Base-by-base conservation (phyloP, 2,797 vertebrate genomes). In the Oryzias dopingdopingensis region DNA sequence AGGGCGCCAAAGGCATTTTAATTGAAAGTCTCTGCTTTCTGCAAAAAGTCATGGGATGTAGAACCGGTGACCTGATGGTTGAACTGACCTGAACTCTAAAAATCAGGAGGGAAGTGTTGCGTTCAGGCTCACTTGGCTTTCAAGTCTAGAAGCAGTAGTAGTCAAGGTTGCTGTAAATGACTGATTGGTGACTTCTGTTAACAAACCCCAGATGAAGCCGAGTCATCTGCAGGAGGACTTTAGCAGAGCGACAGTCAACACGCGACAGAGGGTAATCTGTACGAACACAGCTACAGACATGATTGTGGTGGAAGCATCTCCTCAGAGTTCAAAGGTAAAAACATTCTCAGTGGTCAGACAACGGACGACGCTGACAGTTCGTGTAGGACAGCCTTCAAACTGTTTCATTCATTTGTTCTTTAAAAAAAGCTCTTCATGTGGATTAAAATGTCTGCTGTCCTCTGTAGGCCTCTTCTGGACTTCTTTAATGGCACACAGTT, bases 321-420 rank as follows among this genome's bases (percentile, higher is more conserved):
- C 63, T 79, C 49, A 42, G 73, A 88, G 86, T 87, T 85, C 75
- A 65, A 80, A 70, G 77, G 79, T 76, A 81, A 85, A 32, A 83
- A 90, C 87, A 91, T 92, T 95, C 95, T 93, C 94, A 95, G 95
- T 95, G 94, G 93, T 95, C 92, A 90, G 89, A 91, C 91, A 87
- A 78, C 49, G 70, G 62, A 82, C 80, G 89, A 68, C 64, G 76
- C 79, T 22, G 20, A n/a, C 76, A 45, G 6, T 20, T 80, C 2
- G 62, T 54, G 85, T 76, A 77, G 80, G 87, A 90, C 72, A 76
- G 84, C 63, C 62, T 57, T 68, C 24, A 74, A 74, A 78, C 63
- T 65, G 77, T 76, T 64, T 59, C 73, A 32, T 32, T 32, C 29
- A 32, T 63, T 56, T 66, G 66, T 55, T 69, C 18, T 55, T 58